Evolutionary conservation across 2,113 vertebrate species (phyloP).

Genomic region (Apteryx mantelli): DNA sequence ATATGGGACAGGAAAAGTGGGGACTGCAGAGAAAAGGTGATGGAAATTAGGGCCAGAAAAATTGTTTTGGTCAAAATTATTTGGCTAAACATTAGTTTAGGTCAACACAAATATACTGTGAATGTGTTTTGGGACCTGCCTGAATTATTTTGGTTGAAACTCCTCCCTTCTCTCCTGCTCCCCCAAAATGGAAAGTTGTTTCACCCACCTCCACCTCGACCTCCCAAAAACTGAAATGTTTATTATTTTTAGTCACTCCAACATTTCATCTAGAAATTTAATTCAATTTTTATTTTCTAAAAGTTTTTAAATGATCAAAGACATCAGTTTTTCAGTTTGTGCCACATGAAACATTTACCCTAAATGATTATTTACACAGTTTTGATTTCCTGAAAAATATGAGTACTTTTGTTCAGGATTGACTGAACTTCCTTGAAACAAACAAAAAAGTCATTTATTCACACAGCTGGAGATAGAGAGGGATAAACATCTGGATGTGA

Average conservation of each 20-base stretch:
- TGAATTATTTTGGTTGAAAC: not conserved
- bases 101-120: not conserved
- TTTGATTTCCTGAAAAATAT: conserved; percentile 12
- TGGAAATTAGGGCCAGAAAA: not conserved
- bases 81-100: not conserved
- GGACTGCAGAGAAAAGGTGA: not conserved
- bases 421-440: conserved; percentile 38
- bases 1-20: not conserved
- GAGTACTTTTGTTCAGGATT: conserved; percentile 3
- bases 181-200: not conserved
- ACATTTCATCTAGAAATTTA: not conserved
- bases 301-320: not conserved
- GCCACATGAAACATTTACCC: not conserved
- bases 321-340: not conserved
- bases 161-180: not conserved
- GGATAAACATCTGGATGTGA: conserved; percentile 58
- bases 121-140: not conserved
- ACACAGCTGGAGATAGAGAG: conserved; percentile 46
- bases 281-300: not conserved
- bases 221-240: not conserved
- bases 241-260: not conserved
- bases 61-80: not conserved
- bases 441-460: conserved; percentile 65
- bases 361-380: not conserved
- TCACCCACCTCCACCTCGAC: not conserved